Conservation (phyloP, 2,797 vertebrate genomes). For the Erethizon dorsatum region DNA sequence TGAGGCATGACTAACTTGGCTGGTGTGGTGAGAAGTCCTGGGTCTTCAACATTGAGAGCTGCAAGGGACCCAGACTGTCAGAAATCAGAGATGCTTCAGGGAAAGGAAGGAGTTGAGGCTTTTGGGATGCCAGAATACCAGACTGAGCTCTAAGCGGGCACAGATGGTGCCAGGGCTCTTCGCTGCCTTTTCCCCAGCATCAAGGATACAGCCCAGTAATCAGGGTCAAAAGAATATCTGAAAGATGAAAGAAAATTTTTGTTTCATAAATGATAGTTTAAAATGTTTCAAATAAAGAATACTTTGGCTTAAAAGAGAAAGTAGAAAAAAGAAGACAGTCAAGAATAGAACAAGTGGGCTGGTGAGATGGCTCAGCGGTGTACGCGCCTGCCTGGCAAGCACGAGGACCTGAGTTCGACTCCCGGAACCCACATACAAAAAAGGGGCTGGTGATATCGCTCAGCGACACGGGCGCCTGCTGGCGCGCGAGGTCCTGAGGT, state of each 20-base stretch:
- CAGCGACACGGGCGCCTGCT: too few species aligned
- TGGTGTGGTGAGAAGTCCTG: too few species aligned
- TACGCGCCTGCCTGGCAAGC: too few species aligned
- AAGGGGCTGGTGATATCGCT: too few species aligned
- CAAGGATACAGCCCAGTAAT: neutral
- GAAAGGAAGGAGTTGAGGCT: neutral
- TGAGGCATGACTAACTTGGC: accelerated
- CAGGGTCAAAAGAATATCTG: neutral
- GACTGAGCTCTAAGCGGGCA: neutral
- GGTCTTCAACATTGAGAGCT: neutral
- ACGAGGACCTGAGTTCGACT: too few species aligned
- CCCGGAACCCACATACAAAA: too few species aligned
- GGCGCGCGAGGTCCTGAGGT: too few species aligned
- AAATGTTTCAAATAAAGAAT: neutral
- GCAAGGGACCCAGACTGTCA: neutral
- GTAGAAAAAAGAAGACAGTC: neutral
- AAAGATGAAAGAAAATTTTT: neutral
- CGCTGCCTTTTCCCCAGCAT: too few species aligned
- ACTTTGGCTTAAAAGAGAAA: neutral
- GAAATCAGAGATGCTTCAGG: accelerated
- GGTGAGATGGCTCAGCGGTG: too few species aligned
- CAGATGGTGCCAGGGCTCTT: neutral
- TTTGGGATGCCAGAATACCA: neutral
- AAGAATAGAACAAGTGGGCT: neutral
- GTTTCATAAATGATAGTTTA: neutral